Conservation (phyloP, 2,888 invertebrate genomes). For the Apomyelois bistriatella region DNA sequence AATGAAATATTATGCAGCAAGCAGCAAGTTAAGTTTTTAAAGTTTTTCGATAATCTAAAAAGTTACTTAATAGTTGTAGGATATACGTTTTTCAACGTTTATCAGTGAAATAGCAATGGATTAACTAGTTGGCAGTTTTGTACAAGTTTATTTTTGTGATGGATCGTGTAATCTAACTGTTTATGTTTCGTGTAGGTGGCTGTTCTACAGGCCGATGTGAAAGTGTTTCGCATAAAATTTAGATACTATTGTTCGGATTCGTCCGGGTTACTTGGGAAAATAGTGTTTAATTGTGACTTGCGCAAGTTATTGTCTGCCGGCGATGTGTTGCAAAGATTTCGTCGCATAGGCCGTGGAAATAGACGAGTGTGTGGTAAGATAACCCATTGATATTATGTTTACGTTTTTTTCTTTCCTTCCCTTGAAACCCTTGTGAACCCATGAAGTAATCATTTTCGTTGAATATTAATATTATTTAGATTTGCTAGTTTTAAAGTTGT, state of each 20-base stretch:
- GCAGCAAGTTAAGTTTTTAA: slow-evolving; percentile 46
- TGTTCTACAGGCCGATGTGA: slow-evolving; percentile 59
- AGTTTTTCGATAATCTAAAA: slow-evolving; percentile 45
- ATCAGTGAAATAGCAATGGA: slow-evolving; percentile 24
- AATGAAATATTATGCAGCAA: slow-evolving; percentile 18
- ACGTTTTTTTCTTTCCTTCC: neutral
- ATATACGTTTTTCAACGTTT: slow-evolving; percentile 27
- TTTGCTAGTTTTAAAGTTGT: too few species aligned
- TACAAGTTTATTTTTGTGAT: slow-evolving; percentile 36
- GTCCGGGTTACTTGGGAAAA: slow-evolving; percentile 69
- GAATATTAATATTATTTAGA: too few species aligned
- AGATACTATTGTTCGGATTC: slow-evolving; percentile 73
- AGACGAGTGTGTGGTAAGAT: slow-evolving; percentile 20
- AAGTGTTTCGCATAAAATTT: slow-evolving; percentile 78
- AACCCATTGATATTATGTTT: slow-evolving; percentile 4
- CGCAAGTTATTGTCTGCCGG: slow-evolving; percentile 43
- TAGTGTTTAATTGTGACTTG: slow-evolving; percentile 45
- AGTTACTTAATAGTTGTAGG: slow-evolving; percentile 35
- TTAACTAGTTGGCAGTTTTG: slow-evolving; percentile 16
- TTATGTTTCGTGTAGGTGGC: slow-evolving; percentile 75
- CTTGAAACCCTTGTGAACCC: neutral
- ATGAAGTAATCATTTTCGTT: too few species aligned
- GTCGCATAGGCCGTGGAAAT: slow-evolving; percentile 36
- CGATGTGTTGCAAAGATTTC: slow-evolving; percentile 38
- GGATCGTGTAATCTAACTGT: slow-evolving; percentile 60